These are phyloP conservation scores for Pogonophryne albipinna DNA, from an alignment of 2,797 vertebrate species.

Conservation along the genomic window DNA sequence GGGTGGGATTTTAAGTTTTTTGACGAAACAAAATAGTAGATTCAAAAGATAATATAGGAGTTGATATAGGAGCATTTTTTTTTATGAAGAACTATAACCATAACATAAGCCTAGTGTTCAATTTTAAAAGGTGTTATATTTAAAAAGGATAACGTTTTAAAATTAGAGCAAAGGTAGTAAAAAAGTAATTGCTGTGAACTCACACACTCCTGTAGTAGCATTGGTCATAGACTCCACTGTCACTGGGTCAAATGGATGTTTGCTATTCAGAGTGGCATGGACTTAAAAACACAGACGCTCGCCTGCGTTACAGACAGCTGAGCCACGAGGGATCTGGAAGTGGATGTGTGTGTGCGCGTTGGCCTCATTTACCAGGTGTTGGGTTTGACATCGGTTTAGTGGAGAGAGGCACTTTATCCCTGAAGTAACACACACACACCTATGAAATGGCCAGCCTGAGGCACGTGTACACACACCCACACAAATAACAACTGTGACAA, in stretches of 20 bases:
- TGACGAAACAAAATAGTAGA: not conserved
- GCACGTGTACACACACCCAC: constrained; percentile 34
- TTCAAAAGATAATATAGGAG: too few species aligned
- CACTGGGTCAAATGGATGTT: constrained; percentile 38
- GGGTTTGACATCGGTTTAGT: constrained; percentile 55
- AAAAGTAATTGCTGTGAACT: not conserved
- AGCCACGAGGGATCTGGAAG: constrained; percentile 38
- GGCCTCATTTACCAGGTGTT: constrained; percentile 71
- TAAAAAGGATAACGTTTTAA: not conserved
- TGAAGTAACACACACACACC: constrained; percentile 48
- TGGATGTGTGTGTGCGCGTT: constrained; percentile 36
- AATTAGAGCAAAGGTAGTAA: not conserved
- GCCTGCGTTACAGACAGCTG: constrained; percentile 50
- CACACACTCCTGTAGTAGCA: not conserved
- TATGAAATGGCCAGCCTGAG: constrained; percentile 60
- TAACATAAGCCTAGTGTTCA: not conserved
- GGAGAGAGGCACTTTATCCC: constrained; percentile 40
- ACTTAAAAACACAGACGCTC: constrained; percentile 32
- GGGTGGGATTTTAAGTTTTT: constrained; percentile 17
- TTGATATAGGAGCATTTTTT: too few species aligned
- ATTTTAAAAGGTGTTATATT: too few species aligned
- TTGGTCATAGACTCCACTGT: constrained; percentile 2
- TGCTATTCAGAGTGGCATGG: constrained; percentile 31
- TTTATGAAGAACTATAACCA: not conserved
- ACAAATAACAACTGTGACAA: constrained; percentile 63